phyloP scores from a whole-genome alignment of 2,797 vertebrate genomes.

The Kryptopterus vitreolus region DNA sequence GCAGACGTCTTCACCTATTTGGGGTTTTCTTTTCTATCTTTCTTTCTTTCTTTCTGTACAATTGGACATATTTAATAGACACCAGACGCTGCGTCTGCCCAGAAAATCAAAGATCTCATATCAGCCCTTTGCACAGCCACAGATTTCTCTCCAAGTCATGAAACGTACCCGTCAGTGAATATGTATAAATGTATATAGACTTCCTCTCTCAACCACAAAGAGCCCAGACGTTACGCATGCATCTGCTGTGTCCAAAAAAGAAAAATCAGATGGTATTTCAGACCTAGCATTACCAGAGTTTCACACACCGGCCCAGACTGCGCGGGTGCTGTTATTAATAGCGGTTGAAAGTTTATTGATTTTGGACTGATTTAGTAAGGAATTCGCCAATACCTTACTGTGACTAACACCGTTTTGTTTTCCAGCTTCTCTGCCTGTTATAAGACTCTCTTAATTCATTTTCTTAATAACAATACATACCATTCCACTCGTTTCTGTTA shows the following conservation, averaged over 20 bases:
- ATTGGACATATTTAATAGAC: slow-evolving; percentile 50
- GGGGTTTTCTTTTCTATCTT: no score
- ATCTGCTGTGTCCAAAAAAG: slow-evolving; percentile 54
- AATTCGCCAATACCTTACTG: background rate
- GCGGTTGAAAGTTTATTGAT: slow-evolving; percentile 13
- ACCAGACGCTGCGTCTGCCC: slow-evolving; percentile 47
- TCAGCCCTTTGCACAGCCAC: slow-evolving; percentile 57
- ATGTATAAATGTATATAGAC: slow-evolving; percentile 31
- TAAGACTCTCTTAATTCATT: background rate
- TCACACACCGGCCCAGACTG: background rate
- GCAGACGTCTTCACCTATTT: slow-evolving; percentile 14
- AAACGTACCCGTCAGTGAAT: slow-evolving; percentile 62
- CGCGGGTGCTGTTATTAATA: background rate
- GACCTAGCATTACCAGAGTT: slow-evolving; percentile 35
- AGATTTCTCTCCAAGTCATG: slow-evolving; percentile 56
- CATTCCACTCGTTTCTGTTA: background rate
- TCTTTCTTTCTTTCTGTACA: slow-evolving; percentile 53
- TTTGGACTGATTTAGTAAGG: slow-evolving; percentile 12
- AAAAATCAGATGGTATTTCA: slow-evolving; percentile 39
- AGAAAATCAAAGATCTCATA: slow-evolving; percentile 62
- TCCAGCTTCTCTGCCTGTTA: background rate
- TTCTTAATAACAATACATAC: background rate
- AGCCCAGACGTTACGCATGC: slow-evolving; percentile 74
- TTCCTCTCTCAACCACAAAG: slow-evolving; percentile 51
- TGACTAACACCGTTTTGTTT: background rate